A percentile compares a stretch with the other conserved stretches of the same genome.
Conservation (phyloP, 2,888 invertebrate genomes). For the Myathropa florea region DNA sequence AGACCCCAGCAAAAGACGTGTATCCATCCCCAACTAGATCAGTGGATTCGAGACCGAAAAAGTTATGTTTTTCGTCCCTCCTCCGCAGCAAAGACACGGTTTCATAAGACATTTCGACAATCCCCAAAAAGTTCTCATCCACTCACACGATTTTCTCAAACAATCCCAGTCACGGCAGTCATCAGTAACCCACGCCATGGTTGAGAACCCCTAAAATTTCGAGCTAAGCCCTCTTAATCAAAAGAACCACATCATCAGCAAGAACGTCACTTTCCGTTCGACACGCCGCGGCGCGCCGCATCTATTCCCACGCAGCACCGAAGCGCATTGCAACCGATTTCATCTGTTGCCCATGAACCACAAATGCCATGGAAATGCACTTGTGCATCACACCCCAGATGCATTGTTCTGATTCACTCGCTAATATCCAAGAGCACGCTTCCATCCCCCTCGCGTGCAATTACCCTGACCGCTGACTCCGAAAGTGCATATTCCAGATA, state of each 20-base stretch:
- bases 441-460: background rate
- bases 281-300: background rate
- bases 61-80: too few relatives aligned
- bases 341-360: background rate
- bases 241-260: too few relatives aligned
- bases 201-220: background rate
- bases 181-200: too few relatives aligned
- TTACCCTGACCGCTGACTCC: slow-evolving; percentile 58
- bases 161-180: too few relatives aligned
- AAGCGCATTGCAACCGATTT: background rate
- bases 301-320: background rate
- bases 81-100: too few relatives aligned
- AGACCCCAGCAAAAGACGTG: too few relatives aligned
- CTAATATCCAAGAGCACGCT: too few relatives aligned
- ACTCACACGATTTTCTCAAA: too few relatives aligned
- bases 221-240: background rate
- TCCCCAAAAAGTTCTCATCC: too few relatives aligned
- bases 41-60: too few relatives aligned
- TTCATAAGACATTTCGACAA: too few relatives aligned
- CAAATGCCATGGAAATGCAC: background rate
- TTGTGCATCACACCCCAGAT: background rate
- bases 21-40: too few relatives aligned
- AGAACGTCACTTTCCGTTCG: background rate
- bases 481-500: slow-evolving; percentile 44
- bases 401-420: background rate